Evolutionary conservation across 1,140 invertebrate genomes (phyloP).

Genomic region (Cyclargus thomasi): DNA sequence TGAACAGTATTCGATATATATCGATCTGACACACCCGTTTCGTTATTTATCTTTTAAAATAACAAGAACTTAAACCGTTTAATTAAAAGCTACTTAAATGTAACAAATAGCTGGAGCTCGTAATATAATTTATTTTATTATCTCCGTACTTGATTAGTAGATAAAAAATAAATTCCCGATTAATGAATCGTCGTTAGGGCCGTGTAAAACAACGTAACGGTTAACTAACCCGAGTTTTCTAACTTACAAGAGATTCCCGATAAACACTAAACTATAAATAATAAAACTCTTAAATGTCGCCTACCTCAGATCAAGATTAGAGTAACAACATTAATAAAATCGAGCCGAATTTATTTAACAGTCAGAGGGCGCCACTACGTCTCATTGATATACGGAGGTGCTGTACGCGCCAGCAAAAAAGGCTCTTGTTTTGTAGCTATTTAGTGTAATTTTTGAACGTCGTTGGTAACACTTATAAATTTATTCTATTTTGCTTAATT

Average conservation of each 20-base stretch:
- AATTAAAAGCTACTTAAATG: background rate
- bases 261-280: constrained; percentile 62
- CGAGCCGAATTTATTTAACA: constrained; percentile 58
- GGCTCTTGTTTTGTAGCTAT: background rate
- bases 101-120: background rate
- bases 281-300: constrained; percentile 66
- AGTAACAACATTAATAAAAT: constrained; percentile 68
- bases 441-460: background rate
- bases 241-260: constrained; percentile 53
- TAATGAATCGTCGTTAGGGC: constrained; percentile 18
- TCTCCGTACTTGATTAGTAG: constrained; percentile 6
- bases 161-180: constrained; percentile 11
- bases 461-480: background rate
- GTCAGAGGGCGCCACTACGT: constrained; percentile 56
- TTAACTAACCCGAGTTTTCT: constrained; percentile 46
- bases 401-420: constrained; percentile 13
- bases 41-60: constrained; percentile 4
- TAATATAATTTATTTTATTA: constrained; percentile 16
- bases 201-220: constrained; percentile 31
- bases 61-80: constrained; percentile 4
- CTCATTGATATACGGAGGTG: constrained; percentile 48
- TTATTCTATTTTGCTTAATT: background rate
- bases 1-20: no score
- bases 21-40: no score
- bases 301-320: constrained; percentile 55